Evolutionary conservation across 2,113 vertebrate species (phyloP).

Genomic region (Athene cunicularia): DNA sequence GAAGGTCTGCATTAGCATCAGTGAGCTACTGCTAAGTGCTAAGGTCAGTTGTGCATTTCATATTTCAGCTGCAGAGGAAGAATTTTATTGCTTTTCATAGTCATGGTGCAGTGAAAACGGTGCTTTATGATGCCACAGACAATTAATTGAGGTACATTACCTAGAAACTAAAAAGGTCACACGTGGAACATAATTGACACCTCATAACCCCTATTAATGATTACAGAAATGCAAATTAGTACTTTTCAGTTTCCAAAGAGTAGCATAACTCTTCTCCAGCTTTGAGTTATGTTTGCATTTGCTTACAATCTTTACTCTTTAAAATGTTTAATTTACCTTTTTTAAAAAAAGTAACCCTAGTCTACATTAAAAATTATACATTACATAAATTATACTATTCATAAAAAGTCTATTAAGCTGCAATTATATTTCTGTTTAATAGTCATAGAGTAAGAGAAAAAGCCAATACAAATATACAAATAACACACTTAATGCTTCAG

Average conservation of each 20-base stretch:
- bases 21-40: conserved; percentile 59
- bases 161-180: conserved; percentile 76
- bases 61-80: conserved; percentile 65
- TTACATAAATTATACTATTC: not conserved
- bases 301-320: conserved; percentile 55
- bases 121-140: conserved; percentile 76
- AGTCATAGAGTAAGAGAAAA: not conserved
- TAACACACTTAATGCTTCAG: not conserved
- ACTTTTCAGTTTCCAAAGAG: conserved; percentile 41
- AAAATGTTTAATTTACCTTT: conserved; percentile 61
- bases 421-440: conserved; percentile 30
- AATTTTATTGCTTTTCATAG: conserved; percentile 72
- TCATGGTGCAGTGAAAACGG: conserved; percentile 53
- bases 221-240: conserved; percentile 74
- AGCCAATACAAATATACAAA: not conserved
- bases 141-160: conserved; percentile 78
- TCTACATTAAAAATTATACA: not conserved
- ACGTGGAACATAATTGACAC: conserved; percentile 70
- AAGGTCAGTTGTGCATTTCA: conserved; percentile 76
- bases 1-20: conserved; percentile 62
- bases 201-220: conserved; percentile 71
- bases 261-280: conserved; percentile 47
- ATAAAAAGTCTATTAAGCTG: not conserved
- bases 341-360: not conserved
- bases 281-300: conserved; percentile 63